Conservation (phyloP, 1,140 invertebrate genomes). For the Brachionus koreanus region DNA sequence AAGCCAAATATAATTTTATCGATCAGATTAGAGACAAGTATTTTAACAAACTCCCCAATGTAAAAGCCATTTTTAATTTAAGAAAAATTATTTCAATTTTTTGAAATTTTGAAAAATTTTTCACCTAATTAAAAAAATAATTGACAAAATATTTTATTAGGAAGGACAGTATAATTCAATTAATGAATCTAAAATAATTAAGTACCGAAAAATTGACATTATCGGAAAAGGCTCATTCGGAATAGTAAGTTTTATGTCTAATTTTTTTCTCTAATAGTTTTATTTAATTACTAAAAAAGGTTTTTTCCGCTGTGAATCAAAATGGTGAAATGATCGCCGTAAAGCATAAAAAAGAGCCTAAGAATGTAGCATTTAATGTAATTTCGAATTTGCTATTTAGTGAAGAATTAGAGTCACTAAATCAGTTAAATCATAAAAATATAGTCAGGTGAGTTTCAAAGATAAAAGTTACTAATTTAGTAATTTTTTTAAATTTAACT, state of each 20-base stretch:
- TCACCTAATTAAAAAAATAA: not conserved
- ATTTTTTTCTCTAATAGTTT: not conserved
- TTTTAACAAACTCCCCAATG: not conserved
- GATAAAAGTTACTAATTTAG: not conserved
- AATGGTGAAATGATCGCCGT: not conserved
- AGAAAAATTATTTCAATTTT: not conserved
- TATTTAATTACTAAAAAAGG: not conserved
- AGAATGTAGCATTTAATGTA: not conserved
- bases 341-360: conserved; percentile 20
- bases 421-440: conserved; percentile 23
- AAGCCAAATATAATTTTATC: conserved; percentile 7
- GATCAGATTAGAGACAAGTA: conserved; percentile 6
- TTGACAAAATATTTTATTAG: not conserved
- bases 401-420: conserved; percentile 6
- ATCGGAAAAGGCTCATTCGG: conserved; percentile 34
- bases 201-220: not conserved
- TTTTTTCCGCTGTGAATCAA: not conserved
- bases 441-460: conserved; percentile 23
- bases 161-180: conserved; percentile 11
- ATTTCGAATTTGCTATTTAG: conserved; percentile 5
- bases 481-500: not conserved
- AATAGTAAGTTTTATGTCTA: not conserved
- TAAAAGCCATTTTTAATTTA: not conserved
- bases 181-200: not conserved
- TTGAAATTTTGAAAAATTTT: not conserved